A percentile compares a stretch with the other conserved stretches of the same genome.
Evolutionary conservation across 2,797 vertebrate genomes (phyloP).

Genomic region (Sebastes umbrosus): DNA sequence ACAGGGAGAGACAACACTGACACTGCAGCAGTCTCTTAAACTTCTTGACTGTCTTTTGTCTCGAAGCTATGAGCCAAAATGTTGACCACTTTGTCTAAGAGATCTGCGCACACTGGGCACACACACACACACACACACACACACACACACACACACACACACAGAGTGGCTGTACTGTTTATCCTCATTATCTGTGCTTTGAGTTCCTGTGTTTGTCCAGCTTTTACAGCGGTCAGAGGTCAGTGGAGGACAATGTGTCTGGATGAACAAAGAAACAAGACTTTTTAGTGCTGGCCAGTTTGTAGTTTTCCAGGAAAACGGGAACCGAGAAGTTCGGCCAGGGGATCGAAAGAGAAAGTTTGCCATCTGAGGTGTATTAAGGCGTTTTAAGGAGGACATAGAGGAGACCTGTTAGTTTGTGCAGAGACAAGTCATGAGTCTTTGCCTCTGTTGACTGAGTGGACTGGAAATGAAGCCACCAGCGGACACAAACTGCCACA

Average conservation of each 20-base stretch:
- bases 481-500: background rate
- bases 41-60: too few species aligned
- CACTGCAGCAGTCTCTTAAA: too few species aligned
- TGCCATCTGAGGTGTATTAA: constrained; percentile 13
- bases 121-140: background rate
- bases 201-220: constrained; percentile 60
- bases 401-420: background rate
- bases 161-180: constrained; percentile 37
- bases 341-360: background rate
- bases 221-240: constrained; percentile 55
- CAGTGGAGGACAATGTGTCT: constrained; percentile 15
- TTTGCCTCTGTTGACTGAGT: background rate
- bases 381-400: background rate
- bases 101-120: too few species aligned
- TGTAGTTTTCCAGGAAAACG: constrained; percentile 11
- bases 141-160: background rate
- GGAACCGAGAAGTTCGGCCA: background rate
- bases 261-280: background rate
- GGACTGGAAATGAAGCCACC: background rate
- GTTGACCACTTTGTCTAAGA: constrained; percentile 5
- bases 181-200: constrained; percentile 57
- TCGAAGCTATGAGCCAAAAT: background rate
- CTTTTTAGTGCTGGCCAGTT: background rate
- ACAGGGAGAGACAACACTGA: too few species aligned
- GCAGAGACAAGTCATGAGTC: background rate